Evolutionary conservation across 2,113 vertebrate species (phyloP), one percentile per base, ranked within the genome.

Genomic region (Pagrus major): DNA sequence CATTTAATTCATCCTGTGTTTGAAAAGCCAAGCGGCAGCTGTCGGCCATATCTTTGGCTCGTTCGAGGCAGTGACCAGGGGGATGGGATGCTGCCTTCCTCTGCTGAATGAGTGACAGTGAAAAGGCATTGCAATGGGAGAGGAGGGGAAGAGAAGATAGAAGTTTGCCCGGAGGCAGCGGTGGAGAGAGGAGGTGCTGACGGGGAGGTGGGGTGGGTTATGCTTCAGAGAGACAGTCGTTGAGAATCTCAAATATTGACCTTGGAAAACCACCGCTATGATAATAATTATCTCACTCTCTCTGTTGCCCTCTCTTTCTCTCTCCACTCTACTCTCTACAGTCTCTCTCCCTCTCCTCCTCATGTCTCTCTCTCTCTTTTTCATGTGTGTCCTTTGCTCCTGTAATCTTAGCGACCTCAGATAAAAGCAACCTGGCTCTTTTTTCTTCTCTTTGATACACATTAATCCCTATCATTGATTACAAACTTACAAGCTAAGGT

Each of bases 401-500:
- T 86, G 72, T 93, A 94, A 94, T 94, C 93, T 89, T 76, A 81
- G 80, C 71, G 76, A 86, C 90, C 93, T 73, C 64, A 92, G 94
- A 95, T 95, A 93, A 95, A 93, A 87, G 86, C 76, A 80, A 79
- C 86, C 83, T 81, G 81, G 84, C 85, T 89, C 78, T 85, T 90
- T n/a, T 85, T 86, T 87, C 67, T 55, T 84, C 84, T 80, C 91
- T 93, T 91, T 94, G 93, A 94, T 92, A 93, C 91, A 92, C 88
- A 94, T 94, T 94, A 95, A 95, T 95, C 94, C 94, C 90, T 71
- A 89, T 91, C 91, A 94, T 93, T 94, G 94, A 95, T 94, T 94
- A 94, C 93, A 94, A 94, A 95, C 54, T 76, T 94, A 93, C 92
- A 94, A 91, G 93, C 93, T 94, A 85, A 92, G 89, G 91, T 91